Conservation (phyloP, 2,113 vertebrate genomes). For the Tringa solitaria region DNA sequence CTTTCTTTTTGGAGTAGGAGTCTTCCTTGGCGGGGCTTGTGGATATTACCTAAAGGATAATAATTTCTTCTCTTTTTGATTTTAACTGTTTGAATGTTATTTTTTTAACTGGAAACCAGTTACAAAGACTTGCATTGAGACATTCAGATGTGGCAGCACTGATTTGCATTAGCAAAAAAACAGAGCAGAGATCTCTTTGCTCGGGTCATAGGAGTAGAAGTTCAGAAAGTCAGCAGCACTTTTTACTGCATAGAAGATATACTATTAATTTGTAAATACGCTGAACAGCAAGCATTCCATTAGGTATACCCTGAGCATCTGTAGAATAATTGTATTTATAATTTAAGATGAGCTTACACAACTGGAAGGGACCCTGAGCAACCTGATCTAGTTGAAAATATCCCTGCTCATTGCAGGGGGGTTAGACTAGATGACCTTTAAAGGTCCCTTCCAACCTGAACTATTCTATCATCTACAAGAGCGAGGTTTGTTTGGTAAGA, state of each 20-base stretch:
- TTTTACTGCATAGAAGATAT: not conserved
- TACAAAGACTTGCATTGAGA: not conserved
- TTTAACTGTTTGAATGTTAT: not conserved
- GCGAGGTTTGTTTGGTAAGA: not conserved
- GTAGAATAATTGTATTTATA: not conserved
- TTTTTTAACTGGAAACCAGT: not conserved
- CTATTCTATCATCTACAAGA: not conserved
- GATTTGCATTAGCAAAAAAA: not conserved
- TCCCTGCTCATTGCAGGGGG: not conserved
- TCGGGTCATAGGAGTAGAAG: not conserved
- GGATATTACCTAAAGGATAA: not conserved
- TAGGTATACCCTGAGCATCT: not conserved
- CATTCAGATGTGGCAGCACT: not conserved
- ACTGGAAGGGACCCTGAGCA: not conserved
- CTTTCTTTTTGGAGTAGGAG: not conserved
- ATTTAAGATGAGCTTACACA: not conserved
- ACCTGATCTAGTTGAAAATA: not conserved
- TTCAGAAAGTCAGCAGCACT: not conserved
- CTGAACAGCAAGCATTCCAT: not conserved
- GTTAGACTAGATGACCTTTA: not conserved
- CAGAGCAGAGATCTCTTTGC: not conserved
- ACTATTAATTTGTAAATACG: not conserved
- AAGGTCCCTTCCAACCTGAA: not conserved
- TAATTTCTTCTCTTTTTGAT: no score
- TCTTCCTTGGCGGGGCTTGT: not conserved